A percentile compares a stretch with the other conserved stretches of the same genome.
Conservation (phyloP, 1,140 invertebrate species). For the Drosophila simulans region DNA sequence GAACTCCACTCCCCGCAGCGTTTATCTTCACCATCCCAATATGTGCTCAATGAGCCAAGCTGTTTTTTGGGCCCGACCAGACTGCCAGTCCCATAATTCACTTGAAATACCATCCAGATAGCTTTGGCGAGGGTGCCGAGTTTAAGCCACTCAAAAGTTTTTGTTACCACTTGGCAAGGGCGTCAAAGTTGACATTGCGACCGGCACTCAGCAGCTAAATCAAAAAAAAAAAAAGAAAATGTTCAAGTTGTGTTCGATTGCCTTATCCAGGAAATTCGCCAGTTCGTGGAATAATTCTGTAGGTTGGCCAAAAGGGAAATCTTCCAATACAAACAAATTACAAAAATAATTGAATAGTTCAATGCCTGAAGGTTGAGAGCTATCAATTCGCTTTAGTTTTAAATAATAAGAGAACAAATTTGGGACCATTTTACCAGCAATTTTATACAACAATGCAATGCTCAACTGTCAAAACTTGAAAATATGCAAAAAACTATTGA, state of each 20-base stretch:
- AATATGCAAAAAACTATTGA: too few species aligned
- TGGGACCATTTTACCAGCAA: too few species aligned
- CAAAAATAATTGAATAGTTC: background rate
- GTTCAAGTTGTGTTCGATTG: slow-evolving; percentile 15
- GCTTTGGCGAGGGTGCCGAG: slow-evolving; percentile 5
- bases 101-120: slow-evolving; percentile 67
- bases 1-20: slow-evolving; percentile 8
- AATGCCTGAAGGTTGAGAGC: too few species aligned
- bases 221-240: slow-evolving; percentile 69
- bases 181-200: slow-evolving; percentile 67
- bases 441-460: too few species aligned
- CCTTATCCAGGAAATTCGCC: background rate
- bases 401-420: too few species aligned
- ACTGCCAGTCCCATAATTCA: slow-evolving; percentile 74
- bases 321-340: background rate
- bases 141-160: slow-evolving; percentile 69
- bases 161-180: slow-evolving; percentile 69
- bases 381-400: too few species aligned
- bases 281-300: background rate
- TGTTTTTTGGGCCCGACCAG: slow-evolving; percentile 39
- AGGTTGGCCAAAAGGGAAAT: background rate
- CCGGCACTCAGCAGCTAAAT: slow-evolving; percentile 29
- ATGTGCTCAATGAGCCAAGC: slow-evolving; percentile 69
- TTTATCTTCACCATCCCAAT: background rate
- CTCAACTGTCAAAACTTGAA: too few species aligned